These are phyloP conservation scores for Oreochromis tanganicae DNA, from an alignment of 2,113 vertebrate genomes.

Conservation along the genomic window DNA sequence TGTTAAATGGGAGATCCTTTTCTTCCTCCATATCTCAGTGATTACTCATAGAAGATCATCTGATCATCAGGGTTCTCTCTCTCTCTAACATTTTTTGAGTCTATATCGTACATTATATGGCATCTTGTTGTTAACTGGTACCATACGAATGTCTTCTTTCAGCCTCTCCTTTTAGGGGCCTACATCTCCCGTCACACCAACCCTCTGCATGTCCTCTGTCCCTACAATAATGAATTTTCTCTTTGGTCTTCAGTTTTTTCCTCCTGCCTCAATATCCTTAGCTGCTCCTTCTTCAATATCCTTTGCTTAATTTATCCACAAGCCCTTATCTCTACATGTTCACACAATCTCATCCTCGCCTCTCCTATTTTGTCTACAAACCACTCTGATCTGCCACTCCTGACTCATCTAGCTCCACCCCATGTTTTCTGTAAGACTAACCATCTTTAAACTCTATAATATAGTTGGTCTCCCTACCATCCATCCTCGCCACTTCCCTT, in stretches of 20 bases:
- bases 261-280: neutral
- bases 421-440: neutral
- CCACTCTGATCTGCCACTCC: neutral
- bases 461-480: neutral
- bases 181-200: neutral
- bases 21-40: neutral
- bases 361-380: neutral
- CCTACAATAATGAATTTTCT: neutral
- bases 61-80: neutral
- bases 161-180: neutral
- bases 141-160: neutral
- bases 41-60: neutral
- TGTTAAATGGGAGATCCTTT: neutral
- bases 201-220: neutral
- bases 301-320: neutral
- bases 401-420: neutral
- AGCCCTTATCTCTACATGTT: neutral
- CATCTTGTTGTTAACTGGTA: neutral
- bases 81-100: neutral
- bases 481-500: neutral
- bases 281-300: neutral
- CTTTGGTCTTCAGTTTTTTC: neutral
- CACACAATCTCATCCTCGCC: neutral
- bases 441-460: neutral
- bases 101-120: neutral